A percentile compares a stretch with the other conserved stretches of the same genome.
These are phyloP conservation scores for Sardina pilchardus DNA, from an alignment of 2,113 vertebrate genomes.

Conservation along the genomic window DNA sequence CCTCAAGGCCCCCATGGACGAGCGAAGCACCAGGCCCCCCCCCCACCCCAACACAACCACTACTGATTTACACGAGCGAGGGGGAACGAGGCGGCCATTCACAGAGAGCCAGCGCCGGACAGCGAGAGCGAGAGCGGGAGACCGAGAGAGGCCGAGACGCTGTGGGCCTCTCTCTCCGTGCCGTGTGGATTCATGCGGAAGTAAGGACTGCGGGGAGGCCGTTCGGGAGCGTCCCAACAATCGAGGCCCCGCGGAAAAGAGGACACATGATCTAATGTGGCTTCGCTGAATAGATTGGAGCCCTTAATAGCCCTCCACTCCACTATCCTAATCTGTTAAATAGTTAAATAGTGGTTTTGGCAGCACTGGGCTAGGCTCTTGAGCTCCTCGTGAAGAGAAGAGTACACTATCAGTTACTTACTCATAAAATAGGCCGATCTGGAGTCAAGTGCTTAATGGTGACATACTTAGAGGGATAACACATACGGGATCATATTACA, in stretches of 20 bases:
- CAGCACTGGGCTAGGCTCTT: neutral
- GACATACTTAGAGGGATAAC: too few relatives aligned
- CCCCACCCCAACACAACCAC: too few relatives aligned
- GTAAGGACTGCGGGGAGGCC: neutral
- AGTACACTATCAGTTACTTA: neutral
- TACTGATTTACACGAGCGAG: neutral
- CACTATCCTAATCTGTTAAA: neutral
- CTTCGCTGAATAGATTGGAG: neutral
- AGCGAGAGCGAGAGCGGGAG: neutral
- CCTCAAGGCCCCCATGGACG: neutral
- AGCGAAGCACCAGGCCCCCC: neutral
- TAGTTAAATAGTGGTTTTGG: neutral
- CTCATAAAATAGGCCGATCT: neutral
- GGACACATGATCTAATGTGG: conserved; percentile 6
- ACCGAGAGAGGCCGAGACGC: too few relatives aligned
- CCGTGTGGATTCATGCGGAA: neutral
- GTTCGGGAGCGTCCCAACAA: neutral
- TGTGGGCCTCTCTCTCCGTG: neutral
- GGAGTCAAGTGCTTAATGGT: too few relatives aligned
- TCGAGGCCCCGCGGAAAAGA: neutral
- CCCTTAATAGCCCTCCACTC: neutral
- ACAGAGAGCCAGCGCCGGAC: neutral
- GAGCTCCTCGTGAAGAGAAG: neutral
- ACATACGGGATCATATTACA: neutral
- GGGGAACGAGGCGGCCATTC: neutral